phyloP scores from a whole-genome alignment of 2,797 vertebrate species.

The Smutsia gigantea region DNA sequence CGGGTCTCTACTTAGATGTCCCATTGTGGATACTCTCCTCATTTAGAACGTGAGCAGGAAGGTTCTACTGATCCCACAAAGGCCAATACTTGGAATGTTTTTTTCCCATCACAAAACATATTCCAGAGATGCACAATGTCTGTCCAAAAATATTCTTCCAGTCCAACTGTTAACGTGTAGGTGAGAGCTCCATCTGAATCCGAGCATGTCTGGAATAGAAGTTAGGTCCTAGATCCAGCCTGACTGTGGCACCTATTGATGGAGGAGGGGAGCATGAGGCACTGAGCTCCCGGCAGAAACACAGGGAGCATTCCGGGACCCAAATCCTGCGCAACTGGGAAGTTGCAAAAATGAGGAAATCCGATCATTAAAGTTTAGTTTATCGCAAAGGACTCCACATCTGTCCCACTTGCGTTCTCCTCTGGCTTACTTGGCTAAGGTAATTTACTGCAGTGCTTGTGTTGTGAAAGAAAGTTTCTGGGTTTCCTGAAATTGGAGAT shows the following conservation, averaged over 20 bases:
- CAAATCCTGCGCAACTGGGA: background rate
- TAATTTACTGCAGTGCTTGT: background rate
- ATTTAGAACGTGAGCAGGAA: slow-evolving; percentile 59
- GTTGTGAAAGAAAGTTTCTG: background rate
- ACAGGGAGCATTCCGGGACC: background rate
- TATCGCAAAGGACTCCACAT: background rate
- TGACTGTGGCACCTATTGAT: background rate
- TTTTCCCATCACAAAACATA: slow-evolving; percentile 42
- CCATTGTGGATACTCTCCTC: slow-evolving; percentile 46
- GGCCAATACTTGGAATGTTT: slow-evolving; percentile 28
- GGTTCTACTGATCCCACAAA: slow-evolving; percentile 39
- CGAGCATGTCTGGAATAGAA: background rate
- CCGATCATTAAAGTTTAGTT: background rate
- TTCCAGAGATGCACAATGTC: slow-evolving; percentile 20
- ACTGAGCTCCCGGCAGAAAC: background rate
- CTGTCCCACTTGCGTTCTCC: background rate
- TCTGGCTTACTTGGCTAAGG: background rate
- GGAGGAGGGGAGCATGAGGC: background rate
- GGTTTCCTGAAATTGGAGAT: slow-evolving; percentile 49
- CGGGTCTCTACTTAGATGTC: slow-evolving; percentile 73
- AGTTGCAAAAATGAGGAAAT: background rate
- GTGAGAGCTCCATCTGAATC: background rate
- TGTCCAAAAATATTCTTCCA: background rate
- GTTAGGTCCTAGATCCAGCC: accelerated
- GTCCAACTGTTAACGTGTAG: background rate